Percentiles rank a stretch among this genome's conserved stretches.
Evolutionary conservation across 92 coral and sea anemone species (phyloP).

Genomic region (Nematostella vectensis): DNA sequence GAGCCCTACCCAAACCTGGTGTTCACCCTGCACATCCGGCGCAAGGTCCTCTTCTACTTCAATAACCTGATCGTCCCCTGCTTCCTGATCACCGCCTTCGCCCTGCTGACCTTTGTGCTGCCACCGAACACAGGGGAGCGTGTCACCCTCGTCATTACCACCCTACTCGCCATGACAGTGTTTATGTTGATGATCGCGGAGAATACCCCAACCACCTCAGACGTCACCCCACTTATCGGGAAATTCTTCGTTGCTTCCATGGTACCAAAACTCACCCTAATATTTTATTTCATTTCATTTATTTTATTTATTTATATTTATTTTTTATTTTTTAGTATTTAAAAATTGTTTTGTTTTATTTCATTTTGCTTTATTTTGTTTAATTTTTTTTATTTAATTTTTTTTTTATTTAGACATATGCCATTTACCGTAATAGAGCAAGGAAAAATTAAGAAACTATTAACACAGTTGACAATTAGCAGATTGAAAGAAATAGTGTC

Average conservation of each 20-base stretch:
- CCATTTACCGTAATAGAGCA: too few relatives aligned
- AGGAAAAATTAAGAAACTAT: too few relatives aligned
- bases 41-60: conserved; percentile 89
- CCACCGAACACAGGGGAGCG: conserved; percentile 98
- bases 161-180: conserved; percentile 90
- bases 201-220: conserved; percentile 96
- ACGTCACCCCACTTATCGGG: conserved; percentile 92
- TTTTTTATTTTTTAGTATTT: too few relatives aligned
- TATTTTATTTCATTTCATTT: too few relatives aligned
- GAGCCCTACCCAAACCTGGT: conserved; percentile 88
- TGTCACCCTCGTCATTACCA: conserved; percentile 96
- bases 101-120: conserved; percentile 86
- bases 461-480: too few relatives aligned
- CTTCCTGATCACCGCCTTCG: conserved; percentile 89
- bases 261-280: too few relatives aligned
- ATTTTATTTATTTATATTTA: too few relatives aligned
- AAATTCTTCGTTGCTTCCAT: conserved; percentile 96
- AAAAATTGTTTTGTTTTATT: too few relatives aligned
- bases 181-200: conserved; percentile 99
- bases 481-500: too few relatives aligned
- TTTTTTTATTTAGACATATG: too few relatives aligned
- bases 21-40: conserved; percentile 84
- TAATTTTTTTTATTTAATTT: too few relatives aligned
- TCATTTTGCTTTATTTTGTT: too few relatives aligned
- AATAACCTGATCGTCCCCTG: conserved; percentile 95